phyloP scores from a whole-genome alignment of 2,888 invertebrate species.

The Kuschelorhynchus macadamiae region DNA sequence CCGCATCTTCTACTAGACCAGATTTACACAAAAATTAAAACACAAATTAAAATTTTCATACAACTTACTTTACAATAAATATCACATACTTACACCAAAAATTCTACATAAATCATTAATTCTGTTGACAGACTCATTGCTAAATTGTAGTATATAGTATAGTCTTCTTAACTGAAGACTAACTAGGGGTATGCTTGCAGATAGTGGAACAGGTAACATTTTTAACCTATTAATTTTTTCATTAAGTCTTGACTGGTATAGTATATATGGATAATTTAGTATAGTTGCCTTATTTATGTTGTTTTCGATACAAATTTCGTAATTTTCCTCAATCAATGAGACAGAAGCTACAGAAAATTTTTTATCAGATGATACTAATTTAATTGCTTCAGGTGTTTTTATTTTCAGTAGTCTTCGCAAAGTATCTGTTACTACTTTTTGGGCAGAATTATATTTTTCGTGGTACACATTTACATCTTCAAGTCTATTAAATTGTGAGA shows the following conservation, averaged over 20 bases:
- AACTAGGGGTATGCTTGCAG: conserved; percentile 12
- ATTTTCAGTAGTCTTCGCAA: conserved; percentile 15
- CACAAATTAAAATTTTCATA: no score
- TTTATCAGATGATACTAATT: conserved; percentile 16
- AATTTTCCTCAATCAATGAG: conserved; percentile 18
- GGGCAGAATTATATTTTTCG: no score
- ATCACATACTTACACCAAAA: conserved; percentile 27
- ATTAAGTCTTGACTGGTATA: conserved; percentile 10
- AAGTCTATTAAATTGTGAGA: no score
- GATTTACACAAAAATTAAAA: no score
- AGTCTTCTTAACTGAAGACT: conserved; percentile 1
- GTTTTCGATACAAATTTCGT: conserved; percentile 7
- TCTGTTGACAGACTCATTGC: conserved; percentile 5
- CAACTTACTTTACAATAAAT: no score
- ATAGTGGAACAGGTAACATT: conserved; percentile 2
- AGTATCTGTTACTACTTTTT: no score
- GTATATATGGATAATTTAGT: conserved; percentile 27
- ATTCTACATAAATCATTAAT: conserved; percentile 20
- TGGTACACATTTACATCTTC: no score
- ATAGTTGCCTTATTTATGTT: conserved; percentile 4
- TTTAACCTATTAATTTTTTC: conserved; percentile 24
- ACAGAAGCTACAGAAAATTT: conserved; percentile 8
- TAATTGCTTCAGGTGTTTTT: conserved; percentile 19
- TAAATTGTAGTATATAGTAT: neutral
- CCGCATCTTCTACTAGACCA: no score